These are phyloP conservation scores for Diaperis boleti DNA, from an alignment of 2,888 invertebrate genomes.

Conservation along the genomic window DNA sequence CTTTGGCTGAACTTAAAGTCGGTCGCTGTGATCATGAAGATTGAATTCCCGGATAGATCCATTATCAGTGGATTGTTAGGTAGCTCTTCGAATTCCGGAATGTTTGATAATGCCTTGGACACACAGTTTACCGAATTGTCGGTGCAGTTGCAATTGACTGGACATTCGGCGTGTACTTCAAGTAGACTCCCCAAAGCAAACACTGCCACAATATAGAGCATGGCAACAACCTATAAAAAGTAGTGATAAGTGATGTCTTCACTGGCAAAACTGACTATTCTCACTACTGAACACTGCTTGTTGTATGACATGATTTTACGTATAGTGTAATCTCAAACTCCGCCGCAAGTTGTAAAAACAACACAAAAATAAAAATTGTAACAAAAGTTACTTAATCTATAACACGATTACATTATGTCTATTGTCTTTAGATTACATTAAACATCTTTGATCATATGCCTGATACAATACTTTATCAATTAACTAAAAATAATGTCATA, in stretches of 20 bases:
- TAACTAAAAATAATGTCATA: background rate
- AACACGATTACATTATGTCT: background rate
- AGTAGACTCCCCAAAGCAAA: constrained; percentile 13
- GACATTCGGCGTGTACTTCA: constrained; percentile 49
- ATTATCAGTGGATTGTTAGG: constrained; percentile 55
- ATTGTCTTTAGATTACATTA: constrained; percentile 4
- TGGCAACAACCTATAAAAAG: constrained; percentile 5
- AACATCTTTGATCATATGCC: no score
- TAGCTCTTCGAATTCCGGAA: constrained; percentile 58
- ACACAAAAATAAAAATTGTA: background rate
- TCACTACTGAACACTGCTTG: no score
- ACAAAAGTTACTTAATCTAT: constrained; percentile 4
- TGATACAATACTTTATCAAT: background rate
- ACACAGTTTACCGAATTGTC: constrained; percentile 55
- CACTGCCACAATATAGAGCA: constrained; percentile 10
- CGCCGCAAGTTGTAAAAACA: background rate
- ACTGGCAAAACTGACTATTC: background rate
- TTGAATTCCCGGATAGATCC: constrained; percentile 60
- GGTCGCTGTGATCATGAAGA: constrained; percentile 53
- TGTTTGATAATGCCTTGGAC: constrained; percentile 50
- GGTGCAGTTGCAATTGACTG: constrained; percentile 56
- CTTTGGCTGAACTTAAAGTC: constrained; percentile 58
- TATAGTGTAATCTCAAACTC: background rate
- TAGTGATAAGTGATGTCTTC: background rate
- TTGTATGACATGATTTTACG: background rate